Evolutionary conservation across 2,797 vertebrate species (phyloP).

Genomic region (Squalus acanthias): DNA sequence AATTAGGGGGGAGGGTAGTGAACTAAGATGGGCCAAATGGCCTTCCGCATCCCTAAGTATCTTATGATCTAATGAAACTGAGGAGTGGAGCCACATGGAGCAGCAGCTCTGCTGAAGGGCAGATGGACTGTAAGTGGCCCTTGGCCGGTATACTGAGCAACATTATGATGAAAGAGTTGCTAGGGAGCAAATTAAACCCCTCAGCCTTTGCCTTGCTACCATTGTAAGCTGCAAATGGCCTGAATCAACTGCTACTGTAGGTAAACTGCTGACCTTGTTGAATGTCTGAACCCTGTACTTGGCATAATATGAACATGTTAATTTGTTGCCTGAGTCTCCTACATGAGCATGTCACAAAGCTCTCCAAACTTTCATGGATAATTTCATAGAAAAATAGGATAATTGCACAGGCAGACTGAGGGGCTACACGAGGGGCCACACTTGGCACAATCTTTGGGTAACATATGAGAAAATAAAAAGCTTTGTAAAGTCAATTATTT

Average conservation of each 20-base stretch:
- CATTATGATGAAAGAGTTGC: neutral
- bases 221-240: neutral
- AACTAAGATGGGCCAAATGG: neutral
- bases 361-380: neutral
- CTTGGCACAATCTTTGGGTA: neutral
- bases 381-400: conserved; percentile 5
- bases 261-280: neutral
- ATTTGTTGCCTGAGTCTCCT: neutral
- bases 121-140: neutral
- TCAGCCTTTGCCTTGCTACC: neutral
- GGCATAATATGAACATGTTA: neutral
- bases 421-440: neutral
- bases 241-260: neutral
- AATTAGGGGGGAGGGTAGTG: neutral
- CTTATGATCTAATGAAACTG: neutral
- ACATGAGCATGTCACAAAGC: neutral
- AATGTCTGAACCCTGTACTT: neutral
- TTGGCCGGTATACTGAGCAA: neutral
- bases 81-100: too few relatives aligned
- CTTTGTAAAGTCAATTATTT: neutral
- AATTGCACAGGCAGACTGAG: neutral
- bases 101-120: neutral
- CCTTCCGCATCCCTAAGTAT: neutral
- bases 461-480: neutral
- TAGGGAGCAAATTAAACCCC: neutral